A percentile compares a stretch with the other conserved stretches of the same genome.
Evolutionary conservation across 2,113 vertebrate species (phyloP).

Genomic region (Columbina picui): DNA sequence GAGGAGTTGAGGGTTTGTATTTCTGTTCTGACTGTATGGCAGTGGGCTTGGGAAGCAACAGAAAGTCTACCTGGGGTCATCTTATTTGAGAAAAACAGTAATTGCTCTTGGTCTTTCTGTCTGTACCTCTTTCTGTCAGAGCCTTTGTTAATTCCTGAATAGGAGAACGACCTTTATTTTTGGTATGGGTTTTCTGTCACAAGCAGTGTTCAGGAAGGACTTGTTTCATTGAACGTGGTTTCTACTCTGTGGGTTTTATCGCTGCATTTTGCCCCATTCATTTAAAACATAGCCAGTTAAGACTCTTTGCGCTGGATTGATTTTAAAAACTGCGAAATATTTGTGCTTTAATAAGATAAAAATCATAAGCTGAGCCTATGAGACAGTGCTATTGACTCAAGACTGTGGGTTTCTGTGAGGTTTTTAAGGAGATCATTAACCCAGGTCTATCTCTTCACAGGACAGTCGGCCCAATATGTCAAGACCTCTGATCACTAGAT

Average conservation of each 20-base stretch:
- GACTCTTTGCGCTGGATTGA: not conserved
- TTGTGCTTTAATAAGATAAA: not conserved
- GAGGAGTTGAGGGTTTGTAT: slow-evolving; percentile 66
- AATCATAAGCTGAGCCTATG: not conserved
- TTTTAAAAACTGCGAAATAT: not conserved
- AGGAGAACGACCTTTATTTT: not conserved
- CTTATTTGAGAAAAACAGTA: not conserved
- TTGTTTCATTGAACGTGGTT: not conserved
- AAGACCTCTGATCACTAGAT: slow-evolving; percentile 97
- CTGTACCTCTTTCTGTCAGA: slow-evolving; percentile 16
- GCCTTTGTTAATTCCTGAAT: slow-evolving; percentile 33
- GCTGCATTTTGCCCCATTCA: not conserved
- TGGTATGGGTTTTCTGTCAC: not conserved
- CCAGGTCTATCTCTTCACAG: slow-evolving; percentile 80
- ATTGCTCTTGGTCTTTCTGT: slow-evolving; percentile 14
- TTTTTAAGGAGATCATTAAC: slow-evolving; percentile 63
- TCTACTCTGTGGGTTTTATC: not conserved
- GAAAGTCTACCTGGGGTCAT: not conserved
- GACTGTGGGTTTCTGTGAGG: not conserved
- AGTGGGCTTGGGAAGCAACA: slow-evolving; percentile 46
- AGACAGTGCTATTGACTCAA: not conserved
- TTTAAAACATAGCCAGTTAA: not conserved
- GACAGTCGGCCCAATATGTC: slow-evolving; percentile 98
- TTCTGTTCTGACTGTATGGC: slow-evolving; percentile 21
- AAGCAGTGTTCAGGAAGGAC: not conserved